Evolutionary conservation across 2,888 invertebrate genomes (phyloP).

Genomic region (Sesamia inferens): DNA sequence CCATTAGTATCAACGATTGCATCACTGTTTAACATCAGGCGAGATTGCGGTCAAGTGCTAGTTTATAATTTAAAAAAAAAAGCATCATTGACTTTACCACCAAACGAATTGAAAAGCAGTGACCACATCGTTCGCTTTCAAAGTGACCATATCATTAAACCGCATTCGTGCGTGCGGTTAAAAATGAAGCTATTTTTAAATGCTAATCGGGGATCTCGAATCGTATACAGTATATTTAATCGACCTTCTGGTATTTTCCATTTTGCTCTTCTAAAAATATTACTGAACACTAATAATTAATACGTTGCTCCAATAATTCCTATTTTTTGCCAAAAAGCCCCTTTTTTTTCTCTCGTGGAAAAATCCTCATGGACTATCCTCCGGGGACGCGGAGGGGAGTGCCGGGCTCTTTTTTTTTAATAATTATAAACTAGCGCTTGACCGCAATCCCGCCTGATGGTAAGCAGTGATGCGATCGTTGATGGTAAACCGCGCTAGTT

Average conservation of each 20-base stretch:
- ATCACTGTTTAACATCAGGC: no score
- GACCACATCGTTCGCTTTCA: constrained; percentile 36
- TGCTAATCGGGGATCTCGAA: neutral
- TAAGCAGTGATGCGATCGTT: no score
- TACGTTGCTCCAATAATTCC: neutral
- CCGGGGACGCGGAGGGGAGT: no score
- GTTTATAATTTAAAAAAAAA: no score
- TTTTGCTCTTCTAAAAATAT: neutral
- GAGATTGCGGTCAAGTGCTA: no score
- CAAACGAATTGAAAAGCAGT: constrained; percentile 31
- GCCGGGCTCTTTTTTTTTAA: no score
- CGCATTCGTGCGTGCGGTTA: constrained; percentile 7
- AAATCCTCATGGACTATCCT: no score
- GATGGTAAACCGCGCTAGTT: no score
- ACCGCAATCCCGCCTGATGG: no score
- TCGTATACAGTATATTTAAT: neutral
- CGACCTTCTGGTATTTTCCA: neutral
- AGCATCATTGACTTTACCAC: no score
- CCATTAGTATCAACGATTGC: neutral
- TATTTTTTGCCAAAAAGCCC: neutral
- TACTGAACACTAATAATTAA: neutral
- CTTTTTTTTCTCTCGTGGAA: no score
- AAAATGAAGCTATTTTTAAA: constrained; percentile 19
- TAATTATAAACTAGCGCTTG: no score
- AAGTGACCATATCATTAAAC: constrained; percentile 34